phyloP scores from a whole-genome alignment of 23 tunicate genomes.

The Ascidia mentula region DNA sequence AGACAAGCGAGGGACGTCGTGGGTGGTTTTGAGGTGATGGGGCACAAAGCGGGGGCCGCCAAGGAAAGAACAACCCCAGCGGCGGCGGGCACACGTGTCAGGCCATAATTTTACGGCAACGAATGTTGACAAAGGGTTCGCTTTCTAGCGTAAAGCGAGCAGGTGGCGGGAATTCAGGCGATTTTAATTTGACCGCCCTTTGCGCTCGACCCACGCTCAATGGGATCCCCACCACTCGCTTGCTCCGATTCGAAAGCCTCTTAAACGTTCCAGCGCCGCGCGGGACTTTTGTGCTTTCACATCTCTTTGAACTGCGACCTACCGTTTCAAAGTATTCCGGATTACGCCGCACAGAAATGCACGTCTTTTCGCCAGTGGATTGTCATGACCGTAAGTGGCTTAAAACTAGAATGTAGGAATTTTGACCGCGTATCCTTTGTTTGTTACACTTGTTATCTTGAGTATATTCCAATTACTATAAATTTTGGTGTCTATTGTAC shows the following conservation, averaged over 20 bases:
- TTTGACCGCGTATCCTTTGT: no score
- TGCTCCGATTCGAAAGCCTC: neutral
- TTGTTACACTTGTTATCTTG: no score
- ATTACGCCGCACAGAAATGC: no score
- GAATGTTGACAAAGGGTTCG: conserved; percentile 2
- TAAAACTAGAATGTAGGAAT: no score
- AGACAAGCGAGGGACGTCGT: neutral
- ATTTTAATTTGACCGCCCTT: neutral
- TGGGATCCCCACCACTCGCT: neutral
- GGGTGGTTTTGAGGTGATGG: no score
- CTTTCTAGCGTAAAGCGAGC: neutral
- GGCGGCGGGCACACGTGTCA: neutral
- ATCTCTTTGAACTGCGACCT: neutral
- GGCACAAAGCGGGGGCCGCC: neutral
- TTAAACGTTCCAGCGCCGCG: no score
- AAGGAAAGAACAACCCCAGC: neutral
- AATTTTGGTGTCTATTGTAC: no score
- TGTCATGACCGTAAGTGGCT: no score
- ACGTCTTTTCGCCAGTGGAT: no score
- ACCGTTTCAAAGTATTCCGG: neutral
- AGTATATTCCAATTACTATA: no score
- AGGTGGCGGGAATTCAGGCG: neutral
- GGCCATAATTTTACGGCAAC: neutral
- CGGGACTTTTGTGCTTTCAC: no score
- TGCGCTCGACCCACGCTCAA: neutral